Evolutionary conservation across 2,888 invertebrate species (phyloP).

Genomic region (Dilophus febrilis): DNA sequence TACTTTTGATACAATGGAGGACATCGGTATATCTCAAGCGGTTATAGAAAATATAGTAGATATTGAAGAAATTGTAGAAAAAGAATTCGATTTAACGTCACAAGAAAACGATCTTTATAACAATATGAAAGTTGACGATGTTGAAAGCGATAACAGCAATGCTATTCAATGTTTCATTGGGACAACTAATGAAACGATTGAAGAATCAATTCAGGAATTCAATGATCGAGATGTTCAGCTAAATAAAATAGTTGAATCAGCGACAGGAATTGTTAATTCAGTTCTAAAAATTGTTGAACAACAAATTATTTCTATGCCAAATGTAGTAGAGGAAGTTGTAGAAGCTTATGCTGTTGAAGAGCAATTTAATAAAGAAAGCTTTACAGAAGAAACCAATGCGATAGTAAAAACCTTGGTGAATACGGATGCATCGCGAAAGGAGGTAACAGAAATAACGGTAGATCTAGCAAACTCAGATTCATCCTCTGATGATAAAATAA

Average conservation of each 20-base stretch:
- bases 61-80: background rate
- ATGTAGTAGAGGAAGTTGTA: conserved; percentile 5
- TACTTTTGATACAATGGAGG: background rate
- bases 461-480: background rate
- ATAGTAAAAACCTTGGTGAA: background rate
- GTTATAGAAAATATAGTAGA: background rate
- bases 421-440: background rate
- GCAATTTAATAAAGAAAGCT: background rate
- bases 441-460: conserved; percentile 1
- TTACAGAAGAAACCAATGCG: background rate
- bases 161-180: background rate
- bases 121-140: no score
- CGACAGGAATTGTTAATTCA: background rate
- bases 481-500: no score
- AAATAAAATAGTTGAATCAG: background rate
- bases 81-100: no score
- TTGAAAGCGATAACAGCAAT: background rate
- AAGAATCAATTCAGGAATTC: no score
- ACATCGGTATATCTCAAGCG: background rate
- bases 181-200: no score
- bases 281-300: background rate
- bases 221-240: no score
- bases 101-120: no score
- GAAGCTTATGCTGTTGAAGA: background rate
- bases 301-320: no score